Percentiles rank a stretch among this genome's conserved stretches.
These are phyloP conservation scores for Latheticus oryzae DNA, from an alignment of 2,888 invertebrate genomes.

Conservation along the genomic window DNA sequence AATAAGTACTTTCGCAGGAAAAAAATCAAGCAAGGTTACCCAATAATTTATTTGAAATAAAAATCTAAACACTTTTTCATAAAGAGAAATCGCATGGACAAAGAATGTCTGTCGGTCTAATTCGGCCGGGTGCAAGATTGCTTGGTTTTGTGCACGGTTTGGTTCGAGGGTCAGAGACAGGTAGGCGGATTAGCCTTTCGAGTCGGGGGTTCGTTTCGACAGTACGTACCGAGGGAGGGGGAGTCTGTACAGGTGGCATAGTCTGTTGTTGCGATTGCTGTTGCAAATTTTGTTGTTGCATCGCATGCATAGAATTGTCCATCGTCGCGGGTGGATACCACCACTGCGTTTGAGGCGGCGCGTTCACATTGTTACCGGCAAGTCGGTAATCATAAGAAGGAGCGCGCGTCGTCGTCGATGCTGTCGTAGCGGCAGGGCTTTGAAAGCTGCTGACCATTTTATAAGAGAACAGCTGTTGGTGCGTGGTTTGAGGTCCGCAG, in stretches of 20 bases:
- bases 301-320: constrained; percentile 71
- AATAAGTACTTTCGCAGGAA: constrained; percentile 1
- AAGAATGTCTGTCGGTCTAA: constrained; percentile 25
- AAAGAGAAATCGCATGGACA: too few relatives aligned
- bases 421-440: constrained; percentile 76
- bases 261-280: constrained; percentile 62
- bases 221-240: constrained; percentile 63
- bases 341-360: constrained; percentile 73
- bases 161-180: constrained; percentile 46
- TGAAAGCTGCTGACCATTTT: constrained; percentile 89
- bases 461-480: constrained; percentile 83
- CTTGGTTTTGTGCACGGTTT: constrained; percentile 14
- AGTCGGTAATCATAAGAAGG: constrained; percentile 76
- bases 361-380: constrained; percentile 67
- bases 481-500: constrained; percentile 70
- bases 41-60: too few relatives aligned
- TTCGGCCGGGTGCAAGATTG: constrained; percentile 32
- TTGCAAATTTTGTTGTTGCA: constrained; percentile 69
- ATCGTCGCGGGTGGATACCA: constrained; percentile 77
- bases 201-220: constrained; percentile 29
- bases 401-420: constrained; percentile 70
- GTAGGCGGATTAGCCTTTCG: constrained; percentile 45
- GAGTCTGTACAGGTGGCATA: constrained; percentile 63
- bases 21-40: background rate
- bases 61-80: too few relatives aligned